Conservation (phyloP, 2,797 vertebrate genomes). For the Coregonus sp. region DNA sequence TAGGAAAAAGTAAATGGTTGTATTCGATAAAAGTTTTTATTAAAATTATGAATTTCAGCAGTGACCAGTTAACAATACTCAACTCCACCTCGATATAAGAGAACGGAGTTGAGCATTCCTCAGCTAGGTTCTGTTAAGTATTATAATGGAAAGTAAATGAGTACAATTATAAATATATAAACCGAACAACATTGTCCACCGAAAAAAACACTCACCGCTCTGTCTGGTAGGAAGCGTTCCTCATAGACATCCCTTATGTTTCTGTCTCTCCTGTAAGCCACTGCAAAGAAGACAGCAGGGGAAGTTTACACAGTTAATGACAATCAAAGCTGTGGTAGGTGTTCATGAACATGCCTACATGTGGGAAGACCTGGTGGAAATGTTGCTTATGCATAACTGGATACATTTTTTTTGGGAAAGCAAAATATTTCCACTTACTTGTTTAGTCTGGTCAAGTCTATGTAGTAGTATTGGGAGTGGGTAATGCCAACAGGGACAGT, state of each 20-base stretch:
- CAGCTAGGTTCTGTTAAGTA: neutral
- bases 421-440: neutral
- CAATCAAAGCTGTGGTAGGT: too few relatives aligned
- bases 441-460: neutral
- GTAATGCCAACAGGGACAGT: neutral
- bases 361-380: neutral
- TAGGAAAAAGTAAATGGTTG: too few relatives aligned
- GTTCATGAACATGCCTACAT: neutral
- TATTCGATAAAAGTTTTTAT: too few relatives aligned
- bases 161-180: neutral
- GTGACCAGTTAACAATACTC: too few relatives aligned
- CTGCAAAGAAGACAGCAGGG: constrained; percentile 45
- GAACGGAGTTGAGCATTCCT: too few relatives aligned
- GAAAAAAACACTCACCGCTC: constrained; percentile 59
- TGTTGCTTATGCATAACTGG: neutral
- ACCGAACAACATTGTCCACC: neutral
- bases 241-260: constrained; percentile 75
- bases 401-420: neutral
- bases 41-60: too few relatives aligned
- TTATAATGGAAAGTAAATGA: neutral
- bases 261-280: constrained; percentile 78
- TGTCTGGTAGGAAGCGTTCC: constrained; percentile 71
- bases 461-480: neutral
- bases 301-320: neutral
- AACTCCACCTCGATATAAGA: too few relatives aligned